phyloP scores from a whole-genome alignment of 2,888 invertebrate genomes.

The Luffia ferchaultella region DNA sequence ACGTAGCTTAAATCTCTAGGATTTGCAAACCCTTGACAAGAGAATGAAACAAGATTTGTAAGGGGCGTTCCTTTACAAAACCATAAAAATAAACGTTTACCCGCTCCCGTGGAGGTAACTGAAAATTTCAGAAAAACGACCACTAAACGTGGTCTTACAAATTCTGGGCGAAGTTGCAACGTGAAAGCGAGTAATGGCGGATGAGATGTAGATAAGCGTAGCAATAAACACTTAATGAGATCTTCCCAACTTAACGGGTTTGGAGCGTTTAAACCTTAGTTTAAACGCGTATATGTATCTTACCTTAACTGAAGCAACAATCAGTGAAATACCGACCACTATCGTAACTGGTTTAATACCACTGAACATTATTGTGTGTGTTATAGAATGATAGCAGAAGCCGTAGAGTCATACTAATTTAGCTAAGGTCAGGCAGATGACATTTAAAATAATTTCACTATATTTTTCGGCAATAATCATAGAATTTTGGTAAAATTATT shows the following conservation, averaged over 20 bases:
- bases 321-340: background rate
- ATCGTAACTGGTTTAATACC: too few relatives aligned
- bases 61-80: slow-evolving; percentile 4
- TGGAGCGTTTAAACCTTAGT: background rate
- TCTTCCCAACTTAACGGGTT: background rate
- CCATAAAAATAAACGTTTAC: background rate
- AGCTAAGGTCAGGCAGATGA: too few relatives aligned
- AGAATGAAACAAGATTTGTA: too few relatives aligned
- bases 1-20: too few relatives aligned
- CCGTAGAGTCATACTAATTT: too few relatives aligned
- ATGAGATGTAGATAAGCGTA: background rate
- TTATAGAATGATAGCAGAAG: too few relatives aligned
- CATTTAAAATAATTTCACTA: too few relatives aligned
- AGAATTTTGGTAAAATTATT: too few relatives aligned
- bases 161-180: background rate
- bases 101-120: background rate
- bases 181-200: background rate
- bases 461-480: too few relatives aligned
- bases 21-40: too few relatives aligned
- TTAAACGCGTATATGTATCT: background rate
- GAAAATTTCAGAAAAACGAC: background rate
- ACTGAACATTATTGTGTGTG: too few relatives aligned
- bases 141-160: background rate
- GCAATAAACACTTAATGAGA: background rate
- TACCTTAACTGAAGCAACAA: background rate